A percentile compares a stretch with the other conserved stretches of the same genome.
Evolutionary conservation across 2,888 invertebrate genomes (phyloP).

Genomic region (Liodrosophila aerea): DNA sequence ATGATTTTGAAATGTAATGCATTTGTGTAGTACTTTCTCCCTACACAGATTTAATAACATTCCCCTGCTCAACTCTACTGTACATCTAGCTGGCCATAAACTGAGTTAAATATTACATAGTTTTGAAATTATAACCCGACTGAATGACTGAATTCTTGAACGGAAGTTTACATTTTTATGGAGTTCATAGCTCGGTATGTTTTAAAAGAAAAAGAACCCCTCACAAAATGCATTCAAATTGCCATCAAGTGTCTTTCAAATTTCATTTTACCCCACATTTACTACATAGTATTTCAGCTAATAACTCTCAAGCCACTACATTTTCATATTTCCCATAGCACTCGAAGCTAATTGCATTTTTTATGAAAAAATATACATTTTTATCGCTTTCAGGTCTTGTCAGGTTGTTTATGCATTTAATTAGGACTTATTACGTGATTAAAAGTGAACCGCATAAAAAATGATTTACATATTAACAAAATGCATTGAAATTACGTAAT

Average conservation of each 20-base stretch:
- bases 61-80: constrained; percentile 37
- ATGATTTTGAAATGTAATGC: constrained; percentile 71
- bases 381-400: constrained; percentile 12
- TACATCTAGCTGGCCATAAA: too few relatives aligned
- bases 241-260: too few relatives aligned
- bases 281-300: too few relatives aligned
- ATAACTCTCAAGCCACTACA: too few relatives aligned
- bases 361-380: too few relatives aligned
- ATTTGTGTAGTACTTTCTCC: constrained; percentile 50
- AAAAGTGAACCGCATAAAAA: constrained; percentile 28
- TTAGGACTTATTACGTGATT: constrained; percentile 71
- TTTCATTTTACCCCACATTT: too few relatives aligned
- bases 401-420: constrained; percentile 61
- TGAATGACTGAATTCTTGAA: too few relatives aligned
- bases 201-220: too few relatives aligned
- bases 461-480: constrained; percentile 4
- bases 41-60: constrained; percentile 68
- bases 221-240: neutral
- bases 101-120: too few relatives aligned
- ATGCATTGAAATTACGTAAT: too few relatives aligned
- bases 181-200: too few relatives aligned
- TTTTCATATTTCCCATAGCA: neutral
- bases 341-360: constrained; percentile 4
- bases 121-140: too few relatives aligned
- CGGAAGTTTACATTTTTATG: neutral